Evolutionary conservation across 1,140 invertebrate genomes (phyloP).

Genomic region (Lucilia sericata): DNA sequence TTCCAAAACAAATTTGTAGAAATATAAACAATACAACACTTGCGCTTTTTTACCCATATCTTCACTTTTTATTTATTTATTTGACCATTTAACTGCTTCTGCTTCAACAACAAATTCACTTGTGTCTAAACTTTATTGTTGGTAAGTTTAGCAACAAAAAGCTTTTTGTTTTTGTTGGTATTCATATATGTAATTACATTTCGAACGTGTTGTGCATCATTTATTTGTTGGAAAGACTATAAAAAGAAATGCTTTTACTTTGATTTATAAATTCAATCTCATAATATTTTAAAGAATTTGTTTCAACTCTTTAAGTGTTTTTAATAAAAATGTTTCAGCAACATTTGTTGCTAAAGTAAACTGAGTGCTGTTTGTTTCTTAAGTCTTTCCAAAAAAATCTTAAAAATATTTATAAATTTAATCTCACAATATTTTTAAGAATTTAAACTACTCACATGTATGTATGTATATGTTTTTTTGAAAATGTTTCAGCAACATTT

Average conservation of each 20-base stretch:
- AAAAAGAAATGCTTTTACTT: slow-evolving; percentile 35
- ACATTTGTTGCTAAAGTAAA: too few species aligned
- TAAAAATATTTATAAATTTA: too few species aligned
- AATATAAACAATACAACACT: not conserved
- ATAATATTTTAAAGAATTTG: too few species aligned
- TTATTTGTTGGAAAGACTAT: not conserved
- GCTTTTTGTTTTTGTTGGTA: not conserved
- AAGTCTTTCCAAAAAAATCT: too few species aligned
- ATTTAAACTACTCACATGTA: not conserved
- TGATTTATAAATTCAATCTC: too few species aligned
- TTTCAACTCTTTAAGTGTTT: too few species aligned
- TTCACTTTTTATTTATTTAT: not conserved
- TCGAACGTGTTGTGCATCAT: slow-evolving; percentile 28
- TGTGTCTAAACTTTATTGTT: not conserved
- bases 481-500: slow-evolving; percentile 37
- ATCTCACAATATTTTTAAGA: not conserved
- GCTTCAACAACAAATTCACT: not conserved
- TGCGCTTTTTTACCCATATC: not conserved
- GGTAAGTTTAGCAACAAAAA: not conserved
- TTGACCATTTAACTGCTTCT: not conserved
- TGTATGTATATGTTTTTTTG: not conserved
- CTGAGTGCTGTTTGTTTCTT: too few species aligned
- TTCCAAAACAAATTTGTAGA: not conserved
- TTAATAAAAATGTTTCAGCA: too few species aligned
- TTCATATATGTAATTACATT: not conserved